Evolutionary conservation across 2,888 invertebrate genomes (phyloP).

Genomic region (Pegoplata infirma): DNA sequence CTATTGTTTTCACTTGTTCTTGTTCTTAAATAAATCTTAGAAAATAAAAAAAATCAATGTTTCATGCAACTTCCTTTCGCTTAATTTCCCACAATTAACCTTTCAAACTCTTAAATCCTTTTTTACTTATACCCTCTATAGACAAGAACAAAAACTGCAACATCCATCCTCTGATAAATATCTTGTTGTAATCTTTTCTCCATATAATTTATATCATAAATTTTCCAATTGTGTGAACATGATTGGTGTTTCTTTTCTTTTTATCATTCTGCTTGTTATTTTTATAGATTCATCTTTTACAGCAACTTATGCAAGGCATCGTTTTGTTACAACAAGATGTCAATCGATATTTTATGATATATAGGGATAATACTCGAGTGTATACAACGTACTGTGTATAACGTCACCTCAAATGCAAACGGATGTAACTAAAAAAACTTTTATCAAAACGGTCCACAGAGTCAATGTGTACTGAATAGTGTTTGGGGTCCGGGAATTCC

Average conservation of each 20-base stretch:
- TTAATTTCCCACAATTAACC: background rate
- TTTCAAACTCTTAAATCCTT: too few species aligned
- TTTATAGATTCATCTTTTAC: background rate
- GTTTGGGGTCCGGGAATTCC: too few species aligned
- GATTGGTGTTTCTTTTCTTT: background rate
- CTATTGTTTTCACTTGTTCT: background rate
- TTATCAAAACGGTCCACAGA: too few species aligned
- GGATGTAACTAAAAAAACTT: too few species aligned
- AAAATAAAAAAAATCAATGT: background rate
- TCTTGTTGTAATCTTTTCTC: too few species aligned
- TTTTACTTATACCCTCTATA: background rate
- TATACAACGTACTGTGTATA: constrained; percentile 10
- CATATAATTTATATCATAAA: constrained; percentile 12
- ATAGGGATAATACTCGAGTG: constrained; percentile 18
- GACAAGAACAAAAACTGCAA: background rate
- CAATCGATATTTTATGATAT: constrained; percentile 58
- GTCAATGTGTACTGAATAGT: too few species aligned
- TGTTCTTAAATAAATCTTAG: background rate
- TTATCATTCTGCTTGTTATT: background rate
- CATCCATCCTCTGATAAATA: too few species aligned
- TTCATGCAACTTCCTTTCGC: background rate
- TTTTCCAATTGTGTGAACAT: background rate
- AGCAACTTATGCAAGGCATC: constrained; percentile 27
- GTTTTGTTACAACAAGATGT: constrained; percentile 41
- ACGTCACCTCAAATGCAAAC: too few species aligned